Evolutionary conservation across 2,797 vertebrate species (phyloP), one percentile per base, ranked within the genome.

Genomic region (Nannoperca obscura): DNA sequence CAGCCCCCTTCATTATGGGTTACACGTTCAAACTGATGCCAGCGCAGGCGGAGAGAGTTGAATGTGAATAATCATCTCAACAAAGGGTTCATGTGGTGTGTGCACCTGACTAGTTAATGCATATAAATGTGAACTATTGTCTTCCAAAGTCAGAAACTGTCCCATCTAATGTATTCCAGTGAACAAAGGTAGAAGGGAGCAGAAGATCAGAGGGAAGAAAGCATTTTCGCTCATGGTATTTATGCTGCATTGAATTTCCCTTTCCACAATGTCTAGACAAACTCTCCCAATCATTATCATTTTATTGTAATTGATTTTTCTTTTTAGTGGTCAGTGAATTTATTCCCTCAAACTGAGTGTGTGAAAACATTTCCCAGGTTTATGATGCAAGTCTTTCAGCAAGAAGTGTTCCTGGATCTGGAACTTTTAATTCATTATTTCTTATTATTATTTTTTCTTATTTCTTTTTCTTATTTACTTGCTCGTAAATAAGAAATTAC

Each of bases 41-140:
- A 20, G 7, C 3, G 44, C 14, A n/a, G 13, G 42, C 10, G 22
- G 14, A 69, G 72, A 40, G 27, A 42, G 52, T 6, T 47, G 67
- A 78, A 83, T 61, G 64, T 69, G 54, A 72, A 86, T 71, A 27
- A 82, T 17, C 34, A 44, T 54, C 50, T 55, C 64, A 13, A 77
- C 79, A 84, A 86, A 82, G 63, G 53, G 34, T 59, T 76, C 68
- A 60, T 50, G 69, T 2, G 49, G 58, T 10, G 61, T 38, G 71
- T 74, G 81, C 61, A 69, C 65, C 81, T 72, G 68, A 71, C 76
- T 27, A 30, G 60, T 59, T 86, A 74, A 89, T 76, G 72, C 3
- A 34, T 68, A 76, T 71, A 61, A 85, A 89, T 82, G 86, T 64
- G 85, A 80, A 69, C 71, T 44, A 63, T 68, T 87, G 81, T 80